These are phyloP conservation scores for Nasonovia ribisnigri DNA, from an alignment of 2,888 invertebrate genomes.

Conservation along the genomic window DNA sequence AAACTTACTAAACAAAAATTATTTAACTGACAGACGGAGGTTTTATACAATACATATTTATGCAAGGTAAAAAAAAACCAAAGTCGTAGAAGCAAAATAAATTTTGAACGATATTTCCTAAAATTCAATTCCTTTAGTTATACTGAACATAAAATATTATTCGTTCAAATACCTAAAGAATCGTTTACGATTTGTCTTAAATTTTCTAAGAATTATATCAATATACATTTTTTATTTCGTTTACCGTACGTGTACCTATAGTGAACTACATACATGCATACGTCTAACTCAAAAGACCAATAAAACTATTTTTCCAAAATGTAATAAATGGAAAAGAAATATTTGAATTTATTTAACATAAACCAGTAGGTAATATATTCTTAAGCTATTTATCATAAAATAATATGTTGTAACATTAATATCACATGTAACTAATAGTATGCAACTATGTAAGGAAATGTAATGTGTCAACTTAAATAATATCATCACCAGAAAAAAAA, in stretches of 20 bases:
- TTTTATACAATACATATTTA: not conserved
- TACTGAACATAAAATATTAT: not conserved
- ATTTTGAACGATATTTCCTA: not conserved
- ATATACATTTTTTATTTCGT: conserved; percentile 25
- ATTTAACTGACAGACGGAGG: not conserved
- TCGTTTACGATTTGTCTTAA: not conserved
- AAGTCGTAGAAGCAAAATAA: not conserved
- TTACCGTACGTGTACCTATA: not conserved
- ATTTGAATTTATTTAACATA: not conserved
- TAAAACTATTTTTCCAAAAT: conserved; percentile 12
- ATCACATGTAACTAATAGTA: not conserved
- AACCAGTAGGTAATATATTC: not conserved
- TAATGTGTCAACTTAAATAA: not conserved
- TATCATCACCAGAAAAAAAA: not conserved
- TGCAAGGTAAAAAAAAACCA: not conserved
- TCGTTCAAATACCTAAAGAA: not conserved
- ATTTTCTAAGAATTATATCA: conserved; percentile 20
- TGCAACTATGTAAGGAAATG: not conserved
- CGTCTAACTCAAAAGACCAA: not conserved
- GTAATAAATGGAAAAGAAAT: not conserved
- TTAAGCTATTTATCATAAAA: not conserved
- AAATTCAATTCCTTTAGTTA: not conserved
- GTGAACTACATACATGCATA: not conserved
- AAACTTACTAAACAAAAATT: conserved; percentile 32
- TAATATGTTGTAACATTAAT: not conserved